Evolutionary conservation across 2,113 vertebrate species (phyloP).

Genomic region (Eolophus roseicapilla): DNA sequence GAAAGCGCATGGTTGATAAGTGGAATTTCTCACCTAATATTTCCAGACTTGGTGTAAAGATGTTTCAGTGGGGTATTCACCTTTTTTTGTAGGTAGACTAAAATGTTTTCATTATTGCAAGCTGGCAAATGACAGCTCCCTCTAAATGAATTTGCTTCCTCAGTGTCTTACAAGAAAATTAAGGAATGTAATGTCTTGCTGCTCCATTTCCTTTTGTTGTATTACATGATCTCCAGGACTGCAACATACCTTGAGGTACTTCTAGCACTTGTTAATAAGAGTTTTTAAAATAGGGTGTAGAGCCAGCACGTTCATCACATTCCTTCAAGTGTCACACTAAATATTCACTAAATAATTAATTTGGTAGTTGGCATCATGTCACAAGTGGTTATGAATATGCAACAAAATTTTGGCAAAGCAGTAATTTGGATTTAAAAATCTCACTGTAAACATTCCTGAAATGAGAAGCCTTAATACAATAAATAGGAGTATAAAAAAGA

Average conservation of each 20-base stretch:
- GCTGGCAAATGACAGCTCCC: background rate
- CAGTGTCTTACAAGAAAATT: background rate
- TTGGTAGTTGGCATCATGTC: background rate
- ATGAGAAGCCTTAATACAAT: background rate
- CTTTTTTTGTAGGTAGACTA: background rate
- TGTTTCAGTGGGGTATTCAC: background rate
- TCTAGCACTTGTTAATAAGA: background rate
- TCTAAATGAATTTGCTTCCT: background rate
- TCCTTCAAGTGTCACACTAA: conserved; percentile 11
- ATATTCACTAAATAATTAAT: conserved; percentile 48
- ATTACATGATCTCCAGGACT: background rate
- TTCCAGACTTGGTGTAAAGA: background rate
- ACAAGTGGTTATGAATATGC: background rate
- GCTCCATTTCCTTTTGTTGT: background rate
- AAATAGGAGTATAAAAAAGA: background rate
- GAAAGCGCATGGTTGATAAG: background rate
- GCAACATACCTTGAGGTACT: background rate
- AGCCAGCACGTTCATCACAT: background rate
- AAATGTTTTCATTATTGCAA: background rate
- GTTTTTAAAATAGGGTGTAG: conserved; percentile 31
- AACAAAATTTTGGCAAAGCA: background rate
- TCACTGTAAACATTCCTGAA: background rate
- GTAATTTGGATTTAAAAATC: background rate
- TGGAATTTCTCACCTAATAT: background rate
- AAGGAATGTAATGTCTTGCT: background rate